Evolutionary conservation across 2,113 vertebrate genomes (phyloP), one percentile per base, ranked within the genome.

Genomic region (Apaloderma vittatum): DNA sequence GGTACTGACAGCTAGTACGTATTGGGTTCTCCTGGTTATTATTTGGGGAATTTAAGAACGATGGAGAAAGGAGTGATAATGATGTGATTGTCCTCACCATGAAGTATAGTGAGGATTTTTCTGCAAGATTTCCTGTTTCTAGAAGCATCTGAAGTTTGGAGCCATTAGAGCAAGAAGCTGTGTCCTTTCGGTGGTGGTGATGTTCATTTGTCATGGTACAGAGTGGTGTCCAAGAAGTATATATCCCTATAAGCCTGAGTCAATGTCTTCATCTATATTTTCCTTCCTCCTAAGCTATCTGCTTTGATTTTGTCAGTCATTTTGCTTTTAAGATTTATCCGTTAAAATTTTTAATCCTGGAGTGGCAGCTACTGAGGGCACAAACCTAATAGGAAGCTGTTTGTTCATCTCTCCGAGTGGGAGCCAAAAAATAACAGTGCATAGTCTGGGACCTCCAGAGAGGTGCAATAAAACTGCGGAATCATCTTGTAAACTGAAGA

Each of bases 381-480:
- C 34, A 18, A 76, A 62, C 57, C 36, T 74, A 49, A n/a, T 54
- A 30, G 46, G 65, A 48, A 76, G 66, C 72, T 66, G 61, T 89
- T 80, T 63, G 63, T 54, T 88, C 78, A 79, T 63, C 18, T 40
- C 55, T 65, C n/a, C 1, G 45, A 34, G 37, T 11, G 12, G 74
- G 84, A 91, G 58, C 76, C 74, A 48, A 32, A 70, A 62, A 96
- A 88, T 32, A 81, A 57, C 63, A 88, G 63, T 8, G 0, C 32
- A 9, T 15, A 75, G 68, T 5, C 58, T 45, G 37, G 67, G 72
- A 79, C 76, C 91, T 87, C 85, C 62, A 19, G 92, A 85, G 94
- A 94, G 95, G 73, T 76, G 49, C 92, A 95, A 51, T 96, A 82
- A 93, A 96, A 58, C 83, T 16, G 36, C n/a, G 57, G 88, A 65